Evolutionary conservation across 2,113 vertebrate species (phyloP).

Genomic region (Clarias batrachus): DNA sequence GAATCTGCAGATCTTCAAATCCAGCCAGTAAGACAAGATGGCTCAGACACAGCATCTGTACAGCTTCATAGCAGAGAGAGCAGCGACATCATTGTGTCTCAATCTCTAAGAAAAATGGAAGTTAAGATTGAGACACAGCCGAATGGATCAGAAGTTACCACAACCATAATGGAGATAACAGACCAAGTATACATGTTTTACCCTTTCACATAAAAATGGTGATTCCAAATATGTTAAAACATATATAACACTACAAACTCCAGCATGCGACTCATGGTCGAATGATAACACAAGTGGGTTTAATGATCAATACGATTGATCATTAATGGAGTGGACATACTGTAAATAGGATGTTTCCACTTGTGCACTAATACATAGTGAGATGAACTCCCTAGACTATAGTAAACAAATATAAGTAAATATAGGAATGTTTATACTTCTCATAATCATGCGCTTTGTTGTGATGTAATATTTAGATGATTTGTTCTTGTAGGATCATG

Average conservation of each 20-base stretch:
- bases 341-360: too few relatives aligned
- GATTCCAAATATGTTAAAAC: neutral
- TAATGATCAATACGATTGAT: too few relatives aligned
- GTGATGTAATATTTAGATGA: neutral
- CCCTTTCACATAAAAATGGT: neutral
- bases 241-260: neutral
- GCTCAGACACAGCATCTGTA: conserved; percentile 36
- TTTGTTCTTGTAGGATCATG: conserved; percentile 65
- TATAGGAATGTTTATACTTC: neutral
- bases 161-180: conserved; percentile 74
- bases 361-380: neutral
- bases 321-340: neutral
- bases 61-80: conserved; percentile 50
- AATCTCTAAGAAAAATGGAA: conserved; percentile 68
- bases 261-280: neutral
- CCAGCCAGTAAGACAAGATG: conserved; percentile 65
- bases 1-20: conserved; percentile 53
- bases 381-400: neutral
- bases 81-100: conserved; percentile 52
- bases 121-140: conserved; percentile 72
- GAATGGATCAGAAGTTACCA: conserved; percentile 76
- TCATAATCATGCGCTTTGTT: neutral
- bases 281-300: neutral
- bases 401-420: neutral
- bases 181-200: conserved; percentile 65